Base-by-base conservation (phyloP, 2,113 vertebrate species). In the Rhynchopsitta pachyrhyncha region DNA sequence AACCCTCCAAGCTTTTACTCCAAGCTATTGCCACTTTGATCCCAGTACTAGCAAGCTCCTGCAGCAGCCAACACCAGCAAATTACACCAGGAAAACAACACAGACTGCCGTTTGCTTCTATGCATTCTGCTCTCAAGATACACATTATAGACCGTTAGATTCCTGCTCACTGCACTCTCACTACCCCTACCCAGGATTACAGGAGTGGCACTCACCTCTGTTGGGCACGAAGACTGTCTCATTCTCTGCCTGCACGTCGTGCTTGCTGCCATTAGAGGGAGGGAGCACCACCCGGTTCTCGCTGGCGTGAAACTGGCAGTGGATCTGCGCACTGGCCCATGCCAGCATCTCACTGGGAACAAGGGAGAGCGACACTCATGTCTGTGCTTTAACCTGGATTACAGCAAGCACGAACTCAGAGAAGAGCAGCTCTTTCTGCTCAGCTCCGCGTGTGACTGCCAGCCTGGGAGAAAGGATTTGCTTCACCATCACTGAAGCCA, bases 241-340 rank as follows among this genome's bases (percentile, higher is more conserved):
- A 1, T 99, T 99, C 95, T 99, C 99, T 1, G 99, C 99, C 97
- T 99, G 99, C 67, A 99, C 99, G 0, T 99, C 99, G 2, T 99
- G 99, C 81, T 99, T 99, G 97, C 97, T 98, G 88, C 98, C 98
- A 66, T 98, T 98, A 11, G 98, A 95, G 1, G 99, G 99, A 68
- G 98, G 98, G 28, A 99, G 97, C 0, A 98, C 98, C 17, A 99
- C 99, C 16, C 99, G 98, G 95, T 97, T 99, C 97, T 99, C 99
- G 3, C 99, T 99, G 97, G 99, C 98, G 2, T 99, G 99, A 82
- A 99, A 99, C 98, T 99, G 99, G 96, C 99, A 99, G 96, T 99
- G 99, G 91, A 99, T 99, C 96, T 99, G 99, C 13, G 99, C 99
- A 4, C 99, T 99, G 95, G 99, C 99, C 99, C 99, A 99, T 0